A percentile compares a stretch with the other conserved stretches of the same genome.
phyloP scores from a whole-genome alignment of 2,113 vertebrate genomes.

The Emydura subglobosa region DNA sequence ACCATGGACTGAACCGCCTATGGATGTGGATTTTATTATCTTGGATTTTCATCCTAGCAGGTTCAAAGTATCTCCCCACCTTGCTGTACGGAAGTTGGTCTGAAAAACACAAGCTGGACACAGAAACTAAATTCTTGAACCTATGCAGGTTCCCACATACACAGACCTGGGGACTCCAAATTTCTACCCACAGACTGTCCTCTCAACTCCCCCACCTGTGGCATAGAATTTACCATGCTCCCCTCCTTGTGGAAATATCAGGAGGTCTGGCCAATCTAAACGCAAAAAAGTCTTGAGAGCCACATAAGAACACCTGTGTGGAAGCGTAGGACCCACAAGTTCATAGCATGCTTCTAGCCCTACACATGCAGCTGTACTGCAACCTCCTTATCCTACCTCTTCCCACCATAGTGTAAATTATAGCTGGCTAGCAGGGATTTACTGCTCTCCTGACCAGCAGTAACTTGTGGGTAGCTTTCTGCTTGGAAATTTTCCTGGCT shows the following conservation, averaged over 20 bases:
- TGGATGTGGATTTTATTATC: neutral
- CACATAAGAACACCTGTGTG: neutral
- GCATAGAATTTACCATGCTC: accelerated
- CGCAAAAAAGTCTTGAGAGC: neutral
- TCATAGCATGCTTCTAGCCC: neutral
- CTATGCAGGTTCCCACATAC: neutral
- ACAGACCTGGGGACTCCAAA: neutral
- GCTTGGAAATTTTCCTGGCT: neutral
- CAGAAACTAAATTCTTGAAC: neutral
- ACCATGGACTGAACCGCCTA: neutral
- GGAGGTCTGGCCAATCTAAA: neutral
- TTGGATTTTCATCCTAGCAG: neutral
- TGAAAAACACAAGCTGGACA: neutral
- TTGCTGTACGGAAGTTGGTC: neutral
- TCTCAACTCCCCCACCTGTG: neutral
- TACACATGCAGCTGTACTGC: neutral
- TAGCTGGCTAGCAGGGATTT: neutral
- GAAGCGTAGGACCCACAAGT: neutral
- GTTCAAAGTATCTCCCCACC: neutral
- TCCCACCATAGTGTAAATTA: accelerated
- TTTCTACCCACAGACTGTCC: neutral
- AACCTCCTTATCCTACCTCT: neutral
- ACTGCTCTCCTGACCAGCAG: neutral
- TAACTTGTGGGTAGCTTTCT: neutral
- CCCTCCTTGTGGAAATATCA: neutral